Evolutionary conservation across 2,113 vertebrate species (phyloP), one percentile per base, ranked within the genome.

Genomic region (Cyanocitta stelleri): DNA sequence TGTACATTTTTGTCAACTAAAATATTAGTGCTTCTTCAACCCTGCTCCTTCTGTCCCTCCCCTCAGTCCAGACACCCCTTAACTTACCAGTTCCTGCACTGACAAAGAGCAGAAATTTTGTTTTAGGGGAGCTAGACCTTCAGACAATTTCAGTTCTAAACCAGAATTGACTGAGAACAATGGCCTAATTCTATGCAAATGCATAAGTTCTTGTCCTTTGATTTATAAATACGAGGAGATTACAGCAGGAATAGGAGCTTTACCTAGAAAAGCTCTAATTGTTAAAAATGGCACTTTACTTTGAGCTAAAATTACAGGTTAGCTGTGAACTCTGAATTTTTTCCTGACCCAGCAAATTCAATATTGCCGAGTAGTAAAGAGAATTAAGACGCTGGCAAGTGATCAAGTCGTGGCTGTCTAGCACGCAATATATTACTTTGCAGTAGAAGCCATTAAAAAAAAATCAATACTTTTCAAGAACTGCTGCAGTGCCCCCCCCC

Each of bases 1-100:
- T 63, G 84, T 95, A 96, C 74, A 41, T 76, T 97, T 94, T 96
- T 64, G 90, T 95, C 85, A 90, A 96, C 92, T 96, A 96, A 96
- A 96, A 74, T 85, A 82, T 64, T 85, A 92, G 87, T 85, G 83
- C 88, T 97, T 74, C 91, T 43, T 72, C 85, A 83, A 19, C 56
- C 55, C 64, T 90, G 44, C 52, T 93, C 52, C 52, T 95, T 68
- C 90, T 94, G 68, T 81, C 77, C 84, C 75, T 96, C 95, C 64
- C 76, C n/a, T 93, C 63, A 49, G 87, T 81, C 90, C 91, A 94
- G 88, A 93, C 52, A 19, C 51, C 74, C 76, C 87, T 58, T 62
- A 58, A 84, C 72, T 83, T 72, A 52, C 6, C 13, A 48, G 30
- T 20, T 85, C 54, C 37, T 39, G 11, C 32, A 39, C 11, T 79